Percentiles rank a stretch among this genome's conserved stretches.
phyloP scores from a whole-genome alignment of 2,888 invertebrate genomes.

The Brenthis daphne region DNA sequence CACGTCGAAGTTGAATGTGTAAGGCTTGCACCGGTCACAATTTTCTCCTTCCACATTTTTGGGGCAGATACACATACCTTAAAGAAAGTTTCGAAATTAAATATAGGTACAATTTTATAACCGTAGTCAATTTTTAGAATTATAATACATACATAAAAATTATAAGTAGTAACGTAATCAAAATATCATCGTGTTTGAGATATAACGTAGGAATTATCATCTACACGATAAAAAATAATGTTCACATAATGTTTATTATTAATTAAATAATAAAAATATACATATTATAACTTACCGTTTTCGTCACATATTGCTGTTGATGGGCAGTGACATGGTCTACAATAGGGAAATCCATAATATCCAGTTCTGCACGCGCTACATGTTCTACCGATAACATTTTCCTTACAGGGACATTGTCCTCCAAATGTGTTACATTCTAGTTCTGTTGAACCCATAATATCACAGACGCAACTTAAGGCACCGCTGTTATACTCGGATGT shows the following conservation, averaged over 20 bases:
- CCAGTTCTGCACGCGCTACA: conserved; percentile 94
- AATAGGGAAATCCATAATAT: conserved; percentile 97
- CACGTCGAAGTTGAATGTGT: conserved; percentile 96
- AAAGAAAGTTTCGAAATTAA: neutral
- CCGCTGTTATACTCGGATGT: conserved; percentile 98
- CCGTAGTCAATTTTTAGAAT: too few relatives aligned
- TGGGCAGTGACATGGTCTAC: conserved; percentile 93
- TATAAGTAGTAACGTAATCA: too few relatives aligned
- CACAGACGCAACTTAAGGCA: conserved; percentile 94
- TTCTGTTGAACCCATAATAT: conserved; percentile 90
- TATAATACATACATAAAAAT: too few relatives aligned
- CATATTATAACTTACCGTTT: conserved; percentile 57
- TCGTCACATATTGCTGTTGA: conserved; percentile 91
- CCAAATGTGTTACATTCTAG: conserved; percentile 97
- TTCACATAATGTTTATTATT: too few relatives aligned
- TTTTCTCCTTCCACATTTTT: conserved; percentile 93
- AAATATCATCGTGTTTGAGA: too few relatives aligned
- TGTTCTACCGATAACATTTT: conserved; percentile 95
- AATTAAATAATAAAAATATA: neutral
- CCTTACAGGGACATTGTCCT: conserved; percentile 96
- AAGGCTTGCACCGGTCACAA: conserved; percentile 94
- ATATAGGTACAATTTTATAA: too few relatives aligned
- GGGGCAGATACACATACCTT: conserved; percentile 94
- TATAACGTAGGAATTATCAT: too few relatives aligned
- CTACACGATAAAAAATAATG: too few relatives aligned